Conservation (phyloP, 2,113 vertebrate species). For the Brienomyrus brachyistius region DNA sequence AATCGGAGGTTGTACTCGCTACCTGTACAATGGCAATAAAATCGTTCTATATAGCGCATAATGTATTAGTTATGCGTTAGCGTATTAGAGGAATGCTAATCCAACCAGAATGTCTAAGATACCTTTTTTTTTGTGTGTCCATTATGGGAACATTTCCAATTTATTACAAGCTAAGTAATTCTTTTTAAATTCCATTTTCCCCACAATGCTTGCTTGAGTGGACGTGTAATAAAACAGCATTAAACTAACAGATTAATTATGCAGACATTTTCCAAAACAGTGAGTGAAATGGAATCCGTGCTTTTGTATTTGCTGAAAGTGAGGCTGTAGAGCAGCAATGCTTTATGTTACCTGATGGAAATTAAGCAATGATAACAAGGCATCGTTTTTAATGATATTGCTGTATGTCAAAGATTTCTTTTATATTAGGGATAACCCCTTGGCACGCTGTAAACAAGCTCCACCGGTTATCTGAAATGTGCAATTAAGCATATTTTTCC, state of each 20-base stretch:
- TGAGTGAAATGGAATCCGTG: neutral
- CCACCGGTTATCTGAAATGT: neutral
- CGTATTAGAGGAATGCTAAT: neutral
- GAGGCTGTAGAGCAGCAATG: neutral
- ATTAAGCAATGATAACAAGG: neutral
- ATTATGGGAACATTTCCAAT: neutral
- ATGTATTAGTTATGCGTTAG: neutral
- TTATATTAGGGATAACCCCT: neutral
- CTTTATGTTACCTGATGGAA: neutral
- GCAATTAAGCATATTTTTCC: conserved; percentile 16
- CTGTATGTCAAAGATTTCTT: neutral
- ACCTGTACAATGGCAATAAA: neutral
- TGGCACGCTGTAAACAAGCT: neutral
- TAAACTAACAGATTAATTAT: conserved; percentile 9
- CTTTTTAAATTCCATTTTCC: neutral
- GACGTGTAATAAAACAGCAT: neutral
- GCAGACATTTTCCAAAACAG: neutral
- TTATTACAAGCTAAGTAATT: neutral
- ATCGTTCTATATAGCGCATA: neutral
- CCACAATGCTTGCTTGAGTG: neutral
- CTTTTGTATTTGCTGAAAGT: neutral
- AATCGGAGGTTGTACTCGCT: neutral
- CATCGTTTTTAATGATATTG: neutral
- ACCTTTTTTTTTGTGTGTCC: neutral
- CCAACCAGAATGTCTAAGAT: neutral